Evolutionary conservation across 2,113 vertebrate species (phyloP), one percentile per base, ranked within the genome.

Genomic region (Psammodynastes pulverulentus): DNA sequence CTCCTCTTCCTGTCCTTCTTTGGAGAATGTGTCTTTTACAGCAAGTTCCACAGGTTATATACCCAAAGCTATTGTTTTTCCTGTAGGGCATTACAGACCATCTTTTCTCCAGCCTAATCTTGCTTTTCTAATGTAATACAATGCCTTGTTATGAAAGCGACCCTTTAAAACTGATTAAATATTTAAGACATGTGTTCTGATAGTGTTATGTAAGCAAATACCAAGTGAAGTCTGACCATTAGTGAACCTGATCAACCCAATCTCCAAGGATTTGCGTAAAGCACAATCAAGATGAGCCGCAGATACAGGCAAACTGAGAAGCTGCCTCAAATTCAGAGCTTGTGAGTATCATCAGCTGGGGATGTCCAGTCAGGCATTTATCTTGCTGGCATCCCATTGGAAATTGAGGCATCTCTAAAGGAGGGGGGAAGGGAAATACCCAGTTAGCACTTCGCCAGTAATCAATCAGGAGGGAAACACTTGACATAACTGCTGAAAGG

Each of bases 181-280:
- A 97, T 97, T 97, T 95, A 97, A 97, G 92, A 94, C 2, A 0
- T 0, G 1, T 96, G 95, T 96, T 95, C 96, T 96, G 95, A 97
- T 95, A 96, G 92, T 95, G 95, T 96, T 94, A 94, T 94, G 96
- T 96, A 97, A 98, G 97, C 96, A 97, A 96, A 97, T 96, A 96
- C 95, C 94, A 94, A 5, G 39, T 58, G 72, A 95, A 90, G 93
- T 84, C 89, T 0, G 0, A 88, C 93, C 94, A 96, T 97, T 96
- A 97, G 96, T 94, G 95, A 97, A 95, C 95, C 94, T 86, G 94
- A 97, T 95, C 93, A 62, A 91, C 84, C 88, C 86, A n/a, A 39
- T 97, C 95, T 96, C 95, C 5, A 23, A 93, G 96, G 95, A 93
- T 67, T 1, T 56, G 62, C 56, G 7, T 34, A 46, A 53, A 91